Evolutionary conservation across 1,140 invertebrate species (phyloP).

Genomic region (Saxidomus purpurata): DNA sequence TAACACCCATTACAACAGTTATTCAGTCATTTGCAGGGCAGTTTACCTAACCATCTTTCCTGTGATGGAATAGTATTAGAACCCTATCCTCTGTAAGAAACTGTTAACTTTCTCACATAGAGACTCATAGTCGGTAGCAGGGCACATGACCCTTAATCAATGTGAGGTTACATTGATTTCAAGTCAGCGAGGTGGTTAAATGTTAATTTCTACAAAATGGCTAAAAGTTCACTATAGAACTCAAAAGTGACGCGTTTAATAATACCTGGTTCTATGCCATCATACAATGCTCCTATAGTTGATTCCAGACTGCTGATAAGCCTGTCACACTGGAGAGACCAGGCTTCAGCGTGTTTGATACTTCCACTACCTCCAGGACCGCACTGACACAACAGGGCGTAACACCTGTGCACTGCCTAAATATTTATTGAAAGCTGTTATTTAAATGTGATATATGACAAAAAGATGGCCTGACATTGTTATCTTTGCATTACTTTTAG

Average conservation of each 20-base stretch:
- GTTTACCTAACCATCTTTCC: no score
- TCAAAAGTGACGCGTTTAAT: not conserved
- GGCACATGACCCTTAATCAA: no score
- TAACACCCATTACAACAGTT: no score
- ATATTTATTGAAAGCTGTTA: not conserved
- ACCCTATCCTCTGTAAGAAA: no score
- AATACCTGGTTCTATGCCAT: constrained; percentile 52
- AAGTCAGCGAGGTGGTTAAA: no score
- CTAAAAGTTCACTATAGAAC: no score
- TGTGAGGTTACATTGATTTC: no score
- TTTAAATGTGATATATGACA: not conserved
- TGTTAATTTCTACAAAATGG: no score
- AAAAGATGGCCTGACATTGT: not conserved
- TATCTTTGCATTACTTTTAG: not conserved
- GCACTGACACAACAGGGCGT: constrained; percentile 48
- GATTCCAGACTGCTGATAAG: not conserved
- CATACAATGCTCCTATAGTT: constrained; percentile 37
- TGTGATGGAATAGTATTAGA: no score
- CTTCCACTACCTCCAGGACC: constrained; percentile 47
- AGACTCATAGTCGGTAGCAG: no score
- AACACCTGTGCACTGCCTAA: constrained; percentile 33
- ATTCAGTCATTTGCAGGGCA: no score
- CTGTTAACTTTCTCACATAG: no score
- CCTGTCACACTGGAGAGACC: constrained; percentile 26
- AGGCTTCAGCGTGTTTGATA: constrained; percentile 56